phyloP scores from a whole-genome alignment of 2,888 invertebrate species.

The Apodemia hepburni region DNA sequence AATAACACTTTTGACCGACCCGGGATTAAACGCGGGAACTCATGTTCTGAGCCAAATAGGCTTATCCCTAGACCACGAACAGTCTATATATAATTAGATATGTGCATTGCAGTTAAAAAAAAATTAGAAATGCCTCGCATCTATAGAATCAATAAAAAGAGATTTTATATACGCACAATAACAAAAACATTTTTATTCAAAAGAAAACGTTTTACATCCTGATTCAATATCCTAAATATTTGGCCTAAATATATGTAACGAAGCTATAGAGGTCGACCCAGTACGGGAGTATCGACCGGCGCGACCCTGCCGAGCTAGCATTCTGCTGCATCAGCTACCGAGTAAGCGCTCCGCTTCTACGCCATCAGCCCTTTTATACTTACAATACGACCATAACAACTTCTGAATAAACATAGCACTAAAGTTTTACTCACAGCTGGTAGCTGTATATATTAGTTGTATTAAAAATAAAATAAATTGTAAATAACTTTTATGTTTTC shows the following conservation, averaged over 20 bases:
- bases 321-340: conserved; percentile 38
- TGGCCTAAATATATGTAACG: conserved; percentile 19
- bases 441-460: neutral
- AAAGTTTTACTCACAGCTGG: neutral
- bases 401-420: conserved; percentile 7
- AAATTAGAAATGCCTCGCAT: too few species aligned
- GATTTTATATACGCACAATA: neutral
- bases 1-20: too few species aligned
- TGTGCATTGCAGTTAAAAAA: too few species aligned
- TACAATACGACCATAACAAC: conserved; percentile 28
- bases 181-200: neutral
- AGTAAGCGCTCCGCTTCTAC: conserved; percentile 34
- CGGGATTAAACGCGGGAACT: too few species aligned
- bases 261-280: conserved; percentile 34
- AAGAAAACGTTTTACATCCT: conserved; percentile 1
- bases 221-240: conserved; percentile 9
- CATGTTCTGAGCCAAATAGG: too few species aligned
- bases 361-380: conserved; percentile 37
- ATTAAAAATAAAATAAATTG: neutral
- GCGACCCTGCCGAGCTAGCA: conserved; percentile 39
- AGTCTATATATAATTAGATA: too few species aligned
- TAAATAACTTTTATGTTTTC: too few species aligned
- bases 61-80: too few species aligned
- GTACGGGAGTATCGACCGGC: conserved; percentile 44
- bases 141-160: too few species aligned